Evolutionary conservation across 2,888 invertebrate genomes (phyloP), one percentile per base, ranked within the genome.

Genomic region (Cepaea hortensis): DNA sequence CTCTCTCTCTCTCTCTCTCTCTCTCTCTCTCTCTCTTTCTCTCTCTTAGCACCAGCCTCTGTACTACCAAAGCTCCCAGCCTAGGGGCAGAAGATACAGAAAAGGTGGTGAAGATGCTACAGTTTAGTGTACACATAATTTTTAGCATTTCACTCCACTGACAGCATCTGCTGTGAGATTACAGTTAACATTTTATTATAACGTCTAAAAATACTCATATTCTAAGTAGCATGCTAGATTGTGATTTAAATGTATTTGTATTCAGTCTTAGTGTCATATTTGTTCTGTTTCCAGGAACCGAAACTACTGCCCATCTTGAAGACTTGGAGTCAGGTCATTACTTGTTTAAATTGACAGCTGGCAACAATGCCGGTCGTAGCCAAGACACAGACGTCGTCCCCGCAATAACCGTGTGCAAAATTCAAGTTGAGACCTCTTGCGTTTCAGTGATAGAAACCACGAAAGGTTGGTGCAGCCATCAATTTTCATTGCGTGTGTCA

Each of bases 341-440:
- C 89, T 95, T 94, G 89, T 94, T 96, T 87, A 94, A 95, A 90
- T 94, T 96, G 76, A 93, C 95, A 87, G 96, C 95, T 23, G 95
- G 95, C 61, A 96, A 95, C 11, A 94, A 93, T 85, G 95, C 95
- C 48, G 96, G 96, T 3, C 93, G 94, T 85, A 95, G 96, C 84
- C 94, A 94, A 13, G 35, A 55, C 13, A 73, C 85, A 61, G 81
- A 72, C 13, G 35, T 13, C 6, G 94, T 95, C 11, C 94, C 95
- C 13, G 81, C 81, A 18, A 18, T 70, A 6, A 61, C 46, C 35
- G 35, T 62, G 62, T 79, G 79, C 62, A 79, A 79, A 18, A 62
- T 62, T 4, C 62, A 35, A 35, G 46, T 79, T 62, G 79, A 62
- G 23, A 79, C 62, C 35, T 62, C 79, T 35, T 79, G 79, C 62